phyloP scores from a whole-genome alignment of 2,113 vertebrate genomes.

The Burhinus oedicnemus region DNA sequence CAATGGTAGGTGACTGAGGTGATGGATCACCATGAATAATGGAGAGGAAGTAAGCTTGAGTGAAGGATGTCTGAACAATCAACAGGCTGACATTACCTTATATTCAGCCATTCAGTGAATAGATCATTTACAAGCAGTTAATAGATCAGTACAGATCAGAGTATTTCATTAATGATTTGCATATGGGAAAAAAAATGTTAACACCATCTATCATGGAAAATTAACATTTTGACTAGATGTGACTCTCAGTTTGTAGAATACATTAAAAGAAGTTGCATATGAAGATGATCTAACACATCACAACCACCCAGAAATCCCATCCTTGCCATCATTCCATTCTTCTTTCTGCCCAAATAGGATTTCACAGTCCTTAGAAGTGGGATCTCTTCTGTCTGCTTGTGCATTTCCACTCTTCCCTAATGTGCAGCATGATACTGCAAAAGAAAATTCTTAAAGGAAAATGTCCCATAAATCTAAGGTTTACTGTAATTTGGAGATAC shows the following conservation, averaged over 20 bases:
- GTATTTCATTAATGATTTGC: neutral
- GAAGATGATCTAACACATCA: neutral
- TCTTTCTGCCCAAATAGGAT: neutral
- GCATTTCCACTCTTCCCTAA: neutral
- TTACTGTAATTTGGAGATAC: neutral
- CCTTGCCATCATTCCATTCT: neutral
- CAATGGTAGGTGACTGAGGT: neutral
- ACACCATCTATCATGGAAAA: neutral
- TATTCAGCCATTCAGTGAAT: neutral
- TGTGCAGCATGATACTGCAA: neutral
- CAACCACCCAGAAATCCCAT: neutral
- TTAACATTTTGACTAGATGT: neutral
- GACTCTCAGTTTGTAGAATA: neutral
- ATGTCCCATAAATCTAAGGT: neutral
- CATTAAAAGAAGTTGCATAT: neutral
- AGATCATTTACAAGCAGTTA: neutral
- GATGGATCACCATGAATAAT: slow-evolving; percentile 9
- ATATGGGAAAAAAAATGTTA: neutral
- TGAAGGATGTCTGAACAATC: neutral
- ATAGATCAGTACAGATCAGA: neutral
- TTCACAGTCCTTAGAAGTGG: neutral
- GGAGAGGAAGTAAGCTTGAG: neutral
- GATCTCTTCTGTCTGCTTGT: neutral
- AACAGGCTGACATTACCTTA: neutral
- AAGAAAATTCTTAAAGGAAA: neutral